phyloP scores from a whole-genome alignment of 2,888 invertebrate genomes.

The Spicauda simplicius region DNA sequence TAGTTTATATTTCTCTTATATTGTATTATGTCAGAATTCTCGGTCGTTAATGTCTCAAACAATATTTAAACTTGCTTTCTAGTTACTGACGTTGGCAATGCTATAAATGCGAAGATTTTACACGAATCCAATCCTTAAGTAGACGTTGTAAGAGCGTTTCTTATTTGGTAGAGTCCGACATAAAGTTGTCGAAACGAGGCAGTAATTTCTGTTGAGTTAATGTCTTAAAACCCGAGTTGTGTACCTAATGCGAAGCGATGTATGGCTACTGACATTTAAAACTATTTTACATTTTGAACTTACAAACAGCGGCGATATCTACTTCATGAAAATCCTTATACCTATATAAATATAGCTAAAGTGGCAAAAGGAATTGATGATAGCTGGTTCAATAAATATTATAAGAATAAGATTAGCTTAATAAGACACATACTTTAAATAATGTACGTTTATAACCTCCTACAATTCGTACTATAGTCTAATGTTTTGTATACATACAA shows the following conservation, averaged over 20 bases:
- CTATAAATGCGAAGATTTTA: background rate
- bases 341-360: too few relatives aligned
- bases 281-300: too few relatives aligned
- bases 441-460: too few relatives aligned
- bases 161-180: background rate
- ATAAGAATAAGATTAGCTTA: too few relatives aligned
- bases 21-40: constrained; percentile 32
- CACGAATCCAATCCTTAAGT: background rate
- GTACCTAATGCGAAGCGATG: background rate
- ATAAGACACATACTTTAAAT: too few relatives aligned
- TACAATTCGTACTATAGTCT: too few relatives aligned
- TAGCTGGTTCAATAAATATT: too few relatives aligned
- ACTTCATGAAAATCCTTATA: too few relatives aligned
- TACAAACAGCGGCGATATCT: too few relatives aligned
- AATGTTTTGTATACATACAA: too few relatives aligned
- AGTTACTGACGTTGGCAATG: constrained; percentile 26
- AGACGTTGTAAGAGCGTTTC: constrained; percentile 6
- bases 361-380: too few relatives aligned
- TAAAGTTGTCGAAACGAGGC: constrained; percentile 23
- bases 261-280: background rate
- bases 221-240: constrained; percentile 12
- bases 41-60: constrained; percentile 33
- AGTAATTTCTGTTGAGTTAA: constrained; percentile 32
- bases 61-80: constrained; percentile 37
- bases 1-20: constrained; percentile 27